Percentiles rank a stretch among this genome's conserved stretches.
Conservation (phyloP, 2,113 vertebrate genomes). For the Pteronura brasiliensis region DNA sequence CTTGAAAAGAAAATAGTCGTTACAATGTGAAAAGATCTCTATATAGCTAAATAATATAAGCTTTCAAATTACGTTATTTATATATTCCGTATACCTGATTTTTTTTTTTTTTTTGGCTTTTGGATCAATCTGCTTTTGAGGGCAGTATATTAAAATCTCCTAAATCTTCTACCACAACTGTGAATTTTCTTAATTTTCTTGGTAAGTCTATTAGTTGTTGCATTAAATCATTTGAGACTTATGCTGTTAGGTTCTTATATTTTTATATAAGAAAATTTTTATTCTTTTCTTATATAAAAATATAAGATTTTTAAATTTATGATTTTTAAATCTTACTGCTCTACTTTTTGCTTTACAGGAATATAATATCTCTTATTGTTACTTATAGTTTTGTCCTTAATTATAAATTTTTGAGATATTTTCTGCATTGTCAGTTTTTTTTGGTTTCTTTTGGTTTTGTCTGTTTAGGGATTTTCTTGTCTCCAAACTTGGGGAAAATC, state of each 20-base stretch:
- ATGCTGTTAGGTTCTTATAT: neutral
- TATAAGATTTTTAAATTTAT: too few species aligned
- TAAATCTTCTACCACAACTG: neutral
- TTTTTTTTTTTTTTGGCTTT: neutral
- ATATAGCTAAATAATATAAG: neutral
- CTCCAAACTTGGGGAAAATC: neutral
- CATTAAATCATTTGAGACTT: neutral
- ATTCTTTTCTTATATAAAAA: too few species aligned
- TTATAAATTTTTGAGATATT: neutral
- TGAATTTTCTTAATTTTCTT: neutral
- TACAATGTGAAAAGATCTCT: neutral
- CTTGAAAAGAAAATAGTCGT: neutral
- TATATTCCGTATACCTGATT: neutral
- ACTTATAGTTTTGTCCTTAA: neutral
- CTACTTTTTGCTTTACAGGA: neutral
- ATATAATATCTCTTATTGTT: neutral
- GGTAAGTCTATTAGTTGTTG: neutral
- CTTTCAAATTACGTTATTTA: slow-evolving; percentile 20
- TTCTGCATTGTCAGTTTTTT: neutral
- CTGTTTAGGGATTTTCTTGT: neutral
- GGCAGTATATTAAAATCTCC: neutral
- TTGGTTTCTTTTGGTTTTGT: neutral
- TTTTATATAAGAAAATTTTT: too few species aligned
- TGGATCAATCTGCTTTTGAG: neutral
- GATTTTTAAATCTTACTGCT: neutral